Evolutionary conservation across 2,113 vertebrate genomes (phyloP).

Genomic region (Platysteira castanea): DNA sequence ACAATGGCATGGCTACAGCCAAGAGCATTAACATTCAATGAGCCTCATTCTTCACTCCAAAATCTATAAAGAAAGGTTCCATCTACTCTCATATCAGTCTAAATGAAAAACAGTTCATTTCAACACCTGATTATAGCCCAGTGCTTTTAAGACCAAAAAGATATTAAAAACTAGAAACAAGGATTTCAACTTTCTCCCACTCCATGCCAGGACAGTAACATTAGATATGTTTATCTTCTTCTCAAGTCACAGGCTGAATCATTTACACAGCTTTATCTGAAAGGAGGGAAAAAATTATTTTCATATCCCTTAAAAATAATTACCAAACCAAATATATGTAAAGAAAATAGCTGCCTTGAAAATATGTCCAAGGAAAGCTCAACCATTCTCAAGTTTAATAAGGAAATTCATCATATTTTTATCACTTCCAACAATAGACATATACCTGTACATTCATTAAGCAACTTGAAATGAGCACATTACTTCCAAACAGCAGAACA

Average conservation of each 20-base stretch:
- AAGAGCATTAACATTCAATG: rapidly evolving
- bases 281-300: background rate
- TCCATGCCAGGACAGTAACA: background rate
- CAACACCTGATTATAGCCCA: background rate
- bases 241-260: background rate
- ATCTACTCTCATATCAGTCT: background rate
- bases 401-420: background rate
- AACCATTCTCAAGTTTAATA: background rate
- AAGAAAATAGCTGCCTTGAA: background rate
- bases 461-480: background rate
- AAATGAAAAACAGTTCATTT: background rate
- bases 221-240: background rate
- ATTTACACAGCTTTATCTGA: background rate
- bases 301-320: background rate
- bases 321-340: background rate
- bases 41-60: background rate
- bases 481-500: background rate
- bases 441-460: background rate
- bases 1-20: rapidly evolving
- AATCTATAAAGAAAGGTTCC: background rate
- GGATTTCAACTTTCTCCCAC: background rate
- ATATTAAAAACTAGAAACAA: background rate
- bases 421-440: background rate
- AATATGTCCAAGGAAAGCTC: background rate
- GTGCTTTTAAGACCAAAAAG: background rate